phyloP scores from a whole-genome alignment of 2,113 vertebrate species.

The Microcebus murinus region DNA sequence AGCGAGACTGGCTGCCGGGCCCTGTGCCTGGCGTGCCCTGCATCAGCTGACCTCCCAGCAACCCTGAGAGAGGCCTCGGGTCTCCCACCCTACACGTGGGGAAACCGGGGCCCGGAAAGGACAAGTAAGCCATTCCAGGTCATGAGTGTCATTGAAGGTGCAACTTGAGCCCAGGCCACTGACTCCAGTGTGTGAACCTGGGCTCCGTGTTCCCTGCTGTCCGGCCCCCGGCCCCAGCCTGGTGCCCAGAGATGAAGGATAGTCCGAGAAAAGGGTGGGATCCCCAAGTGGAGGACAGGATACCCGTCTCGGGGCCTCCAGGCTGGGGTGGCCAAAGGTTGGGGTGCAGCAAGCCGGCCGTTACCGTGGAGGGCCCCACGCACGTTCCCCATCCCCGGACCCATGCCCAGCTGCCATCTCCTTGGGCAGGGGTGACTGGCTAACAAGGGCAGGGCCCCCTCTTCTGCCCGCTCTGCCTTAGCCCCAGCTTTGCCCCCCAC shows the following conservation, averaged over 20 bases:
- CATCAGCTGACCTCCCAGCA: background rate
- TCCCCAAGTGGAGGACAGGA: background rate
- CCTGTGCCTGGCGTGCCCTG: accelerated
- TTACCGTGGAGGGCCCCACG: background rate
- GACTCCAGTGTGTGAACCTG: background rate
- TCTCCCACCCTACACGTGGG: background rate
- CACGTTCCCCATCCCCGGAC: accelerated
- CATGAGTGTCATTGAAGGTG: background rate
- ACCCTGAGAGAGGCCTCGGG: background rate
- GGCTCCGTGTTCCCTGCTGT: too few relatives aligned
- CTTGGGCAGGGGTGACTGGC: background rate
- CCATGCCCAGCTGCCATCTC: background rate
- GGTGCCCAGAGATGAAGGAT: background rate
- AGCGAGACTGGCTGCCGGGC: background rate
- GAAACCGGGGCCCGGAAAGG: background rate
- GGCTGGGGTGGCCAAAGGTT: background rate
- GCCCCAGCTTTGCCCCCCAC: background rate
- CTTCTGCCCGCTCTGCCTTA: background rate
- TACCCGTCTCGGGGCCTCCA: background rate
- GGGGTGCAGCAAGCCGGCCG: background rate
- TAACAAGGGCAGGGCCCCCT: background rate
- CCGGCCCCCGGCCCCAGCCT: background rate
- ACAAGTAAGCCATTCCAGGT: background rate
- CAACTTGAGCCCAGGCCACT: background rate
- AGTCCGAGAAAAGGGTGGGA: background rate